Evolutionary conservation across 2,113 vertebrate genomes (phyloP).

Genomic region (Empidonax alnorum): DNA sequence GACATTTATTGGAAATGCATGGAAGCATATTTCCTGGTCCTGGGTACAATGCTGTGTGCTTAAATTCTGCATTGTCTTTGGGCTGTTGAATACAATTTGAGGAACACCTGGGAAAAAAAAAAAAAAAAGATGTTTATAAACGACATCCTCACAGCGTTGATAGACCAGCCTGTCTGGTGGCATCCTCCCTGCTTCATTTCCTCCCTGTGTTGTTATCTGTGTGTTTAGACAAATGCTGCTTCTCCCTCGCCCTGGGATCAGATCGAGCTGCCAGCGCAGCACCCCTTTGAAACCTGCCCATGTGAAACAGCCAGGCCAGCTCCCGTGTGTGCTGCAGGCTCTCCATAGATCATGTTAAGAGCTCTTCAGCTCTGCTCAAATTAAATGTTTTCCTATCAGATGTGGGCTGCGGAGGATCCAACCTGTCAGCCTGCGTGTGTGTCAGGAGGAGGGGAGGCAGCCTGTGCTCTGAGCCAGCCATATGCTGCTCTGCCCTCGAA

Average conservation of each 20-base stretch:
- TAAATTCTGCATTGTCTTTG: neutral
- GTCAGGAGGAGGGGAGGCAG: slow-evolving; percentile 27
- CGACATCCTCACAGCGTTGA: neutral
- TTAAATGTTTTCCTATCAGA: slow-evolving; percentile 69
- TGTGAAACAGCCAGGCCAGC: neutral
- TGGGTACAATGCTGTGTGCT: neutral
- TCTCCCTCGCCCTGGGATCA: neutral
- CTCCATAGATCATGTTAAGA: slow-evolving; percentile 49
- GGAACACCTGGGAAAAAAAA: neutral
- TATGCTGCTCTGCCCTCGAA: slow-evolving; percentile 14
- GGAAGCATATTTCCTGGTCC: neutral
- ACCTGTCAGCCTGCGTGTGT: slow-evolving; percentile 41
- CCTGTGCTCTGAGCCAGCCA: slow-evolving; percentile 3
- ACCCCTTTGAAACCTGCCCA: neutral
- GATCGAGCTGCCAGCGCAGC: neutral
- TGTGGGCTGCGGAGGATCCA: slow-evolving; percentile 67
- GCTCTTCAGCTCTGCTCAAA: slow-evolving; percentile 61
- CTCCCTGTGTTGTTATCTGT: neutral
- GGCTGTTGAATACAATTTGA: neutral
- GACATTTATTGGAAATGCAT: accelerated
- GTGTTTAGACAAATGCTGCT: neutral
- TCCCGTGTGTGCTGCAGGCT: neutral
- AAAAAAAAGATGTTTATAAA: neutral
- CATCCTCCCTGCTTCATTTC: neutral
- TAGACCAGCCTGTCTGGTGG: neutral